A percentile compares a stretch with the other conserved stretches of the same genome.
phyloP scores from a whole-genome alignment of 2,888 invertebrate genomes.

The Thalpophila matura region DNA sequence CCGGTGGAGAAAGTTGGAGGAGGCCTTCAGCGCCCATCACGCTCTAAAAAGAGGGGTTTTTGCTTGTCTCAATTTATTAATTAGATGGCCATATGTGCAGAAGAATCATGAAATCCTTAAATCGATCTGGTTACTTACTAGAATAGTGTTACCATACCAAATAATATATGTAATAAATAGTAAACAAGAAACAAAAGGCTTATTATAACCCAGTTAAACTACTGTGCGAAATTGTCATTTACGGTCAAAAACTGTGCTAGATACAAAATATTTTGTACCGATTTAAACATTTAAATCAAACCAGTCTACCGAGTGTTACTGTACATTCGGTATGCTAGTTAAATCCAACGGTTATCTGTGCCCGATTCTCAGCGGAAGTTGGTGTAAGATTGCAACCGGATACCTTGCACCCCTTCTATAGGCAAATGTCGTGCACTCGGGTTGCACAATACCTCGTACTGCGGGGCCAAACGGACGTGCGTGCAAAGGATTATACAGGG shows the following conservation, averaged over 20 bases:
- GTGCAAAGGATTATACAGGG: constrained; percentile 1
- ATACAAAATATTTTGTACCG: no score
- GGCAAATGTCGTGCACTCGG: constrained; percentile 66
- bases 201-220: no score
- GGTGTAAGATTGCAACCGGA: constrained; percentile 87
- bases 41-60: no score
- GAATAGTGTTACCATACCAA: no score
- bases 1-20: no score
- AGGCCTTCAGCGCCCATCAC: no score
- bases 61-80: no score
- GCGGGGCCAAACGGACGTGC: constrained; percentile 33
- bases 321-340: constrained; percentile 41
- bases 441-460: constrained; percentile 68
- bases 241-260: neutral
- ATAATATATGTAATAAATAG: no score
- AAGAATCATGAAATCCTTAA: no score
- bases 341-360: constrained; percentile 48
- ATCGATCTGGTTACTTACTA: no score
- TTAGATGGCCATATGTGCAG: no score
- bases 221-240: neutral
- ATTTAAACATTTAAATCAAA: neutral
- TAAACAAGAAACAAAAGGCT: no score
- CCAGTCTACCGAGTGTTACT: constrained; percentile 1
- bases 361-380: constrained; percentile 76
- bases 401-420: constrained; percentile 78